phyloP scores from a whole-genome alignment of 2,888 invertebrate genomes.

The Lissonota sp. region DNA sequence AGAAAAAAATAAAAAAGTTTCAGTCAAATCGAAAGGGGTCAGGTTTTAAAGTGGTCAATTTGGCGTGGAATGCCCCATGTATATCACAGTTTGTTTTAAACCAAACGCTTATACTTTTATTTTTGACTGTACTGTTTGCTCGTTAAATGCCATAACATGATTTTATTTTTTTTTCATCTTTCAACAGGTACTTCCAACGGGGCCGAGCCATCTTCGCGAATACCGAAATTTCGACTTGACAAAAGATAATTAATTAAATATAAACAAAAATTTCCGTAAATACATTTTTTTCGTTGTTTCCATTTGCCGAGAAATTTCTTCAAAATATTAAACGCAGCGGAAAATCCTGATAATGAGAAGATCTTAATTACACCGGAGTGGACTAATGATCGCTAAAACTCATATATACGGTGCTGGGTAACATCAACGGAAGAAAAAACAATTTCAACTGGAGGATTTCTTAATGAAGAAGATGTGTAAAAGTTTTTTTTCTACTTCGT shows the following conservation, averaged over 20 bases:
- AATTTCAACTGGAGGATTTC: neutral
- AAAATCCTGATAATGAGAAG: slow-evolving; percentile 3
- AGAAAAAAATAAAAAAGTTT: no score
- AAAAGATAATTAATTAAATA: slow-evolving; percentile 55
- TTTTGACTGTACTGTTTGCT: no score
- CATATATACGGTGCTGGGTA: slow-evolving; percentile 31
- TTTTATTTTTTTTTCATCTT: slow-evolving; percentile 7
- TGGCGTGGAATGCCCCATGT: no score
- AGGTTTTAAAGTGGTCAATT: no score
- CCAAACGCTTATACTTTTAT: no score
- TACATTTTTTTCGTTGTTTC: slow-evolving; percentile 6
- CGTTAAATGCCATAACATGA: neutral
- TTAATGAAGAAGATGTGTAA: no score
- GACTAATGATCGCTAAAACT: slow-evolving; percentile 33
- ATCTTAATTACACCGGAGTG: slow-evolving; percentile 22
- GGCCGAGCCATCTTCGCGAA: slow-evolving; percentile 8
- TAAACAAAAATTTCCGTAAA: slow-evolving; percentile 18
- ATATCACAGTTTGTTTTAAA: no score
- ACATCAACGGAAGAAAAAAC: slow-evolving; percentile 45
- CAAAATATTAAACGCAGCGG: slow-evolving; percentile 10
- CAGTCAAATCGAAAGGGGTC: no score
- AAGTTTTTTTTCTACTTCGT: no score
- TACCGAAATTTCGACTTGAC: slow-evolving; percentile 23
- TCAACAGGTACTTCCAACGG: slow-evolving; percentile 36
- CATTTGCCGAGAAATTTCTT: slow-evolving; percentile 10